A percentile compares a stretch with the other conserved stretches of the same genome.
phyloP scores from a whole-genome alignment of 2,888 invertebrate species.

The Ichneumoninae sp. region DNA sequence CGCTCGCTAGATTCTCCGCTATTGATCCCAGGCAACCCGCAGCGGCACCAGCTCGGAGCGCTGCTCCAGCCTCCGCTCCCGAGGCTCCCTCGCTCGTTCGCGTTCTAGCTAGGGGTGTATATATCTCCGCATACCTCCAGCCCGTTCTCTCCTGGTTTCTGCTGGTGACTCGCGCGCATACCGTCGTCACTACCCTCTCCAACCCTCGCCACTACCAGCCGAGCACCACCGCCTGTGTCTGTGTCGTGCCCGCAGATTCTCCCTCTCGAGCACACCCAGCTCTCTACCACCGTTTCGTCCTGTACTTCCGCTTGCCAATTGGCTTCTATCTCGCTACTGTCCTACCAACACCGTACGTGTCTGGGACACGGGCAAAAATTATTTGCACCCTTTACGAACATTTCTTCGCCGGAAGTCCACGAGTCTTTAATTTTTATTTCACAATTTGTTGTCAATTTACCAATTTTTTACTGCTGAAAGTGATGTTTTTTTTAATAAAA shows the following conservation, averaged over 20 bases:
- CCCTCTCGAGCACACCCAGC: conserved; percentile 1
- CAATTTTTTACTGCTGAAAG: too few species aligned
- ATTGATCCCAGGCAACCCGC: conserved; percentile 63
- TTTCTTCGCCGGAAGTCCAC: not conserved
- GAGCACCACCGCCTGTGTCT: not conserved
- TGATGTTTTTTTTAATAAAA: too few species aligned
- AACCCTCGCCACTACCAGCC: conserved; percentile 4
- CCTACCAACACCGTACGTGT: not conserved
- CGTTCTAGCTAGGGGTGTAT: conserved; percentile 5
- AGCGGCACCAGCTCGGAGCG: conserved; percentile 45
- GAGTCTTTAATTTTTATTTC: too few species aligned
- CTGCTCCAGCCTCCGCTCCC: conserved; percentile 58
- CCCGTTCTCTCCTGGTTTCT: not conserved
- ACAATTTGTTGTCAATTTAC: too few species aligned
- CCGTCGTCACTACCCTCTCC: conserved; percentile 8
- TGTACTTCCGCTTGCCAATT: conserved; percentile 35
- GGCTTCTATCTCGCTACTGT: not conserved
- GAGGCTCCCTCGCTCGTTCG: conserved; percentile 51
- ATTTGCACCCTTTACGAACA: not conserved
- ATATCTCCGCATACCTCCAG: conserved; percentile 2
- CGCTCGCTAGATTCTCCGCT: conserved; percentile 65
- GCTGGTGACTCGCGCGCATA: conserved; percentile 44
- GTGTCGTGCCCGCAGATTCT: not conserved
- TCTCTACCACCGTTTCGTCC: conserved; percentile 1
- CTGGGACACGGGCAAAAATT: not conserved